Percentiles rank a stretch among this genome's conserved stretches.
Conservation (phyloP, 2,797 vertebrate species). For the Lindbergichthys nudifrons region DNA sequence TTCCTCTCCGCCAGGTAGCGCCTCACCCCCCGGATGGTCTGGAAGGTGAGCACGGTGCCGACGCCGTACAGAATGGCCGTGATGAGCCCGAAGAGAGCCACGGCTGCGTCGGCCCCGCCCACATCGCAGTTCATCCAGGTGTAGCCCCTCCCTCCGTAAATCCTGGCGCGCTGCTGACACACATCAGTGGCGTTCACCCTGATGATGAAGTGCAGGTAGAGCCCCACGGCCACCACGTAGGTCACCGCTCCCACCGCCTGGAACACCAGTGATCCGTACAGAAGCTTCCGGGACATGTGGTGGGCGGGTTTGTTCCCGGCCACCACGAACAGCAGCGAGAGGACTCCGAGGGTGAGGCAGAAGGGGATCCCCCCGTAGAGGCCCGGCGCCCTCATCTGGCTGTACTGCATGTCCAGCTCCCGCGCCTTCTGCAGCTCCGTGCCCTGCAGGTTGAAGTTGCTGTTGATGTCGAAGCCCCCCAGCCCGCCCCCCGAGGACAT, state of each 20-base stretch:
- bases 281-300: slow-evolving; percentile 75
- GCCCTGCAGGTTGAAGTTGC: slow-evolving; percentile 88
- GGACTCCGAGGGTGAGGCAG: slow-evolving; percentile 77
- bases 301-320: slow-evolving; percentile 86
- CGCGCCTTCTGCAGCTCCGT: slow-evolving; percentile 86
- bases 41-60: slow-evolving; percentile 82
- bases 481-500: slow-evolving; percentile 81
- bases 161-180: slow-evolving; percentile 85
- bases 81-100: slow-evolving; percentile 90
- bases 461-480: slow-evolving; percentile 83
- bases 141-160: slow-evolving; percentile 90
- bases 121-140: slow-evolving; percentile 95
- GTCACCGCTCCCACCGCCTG: slow-evolving; percentile 80
- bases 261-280: slow-evolving; percentile 85
- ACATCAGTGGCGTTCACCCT: slow-evolving; percentile 89
- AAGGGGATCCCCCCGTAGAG: slow-evolving; percentile 88
- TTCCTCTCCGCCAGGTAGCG: slow-evolving; percentile 65
- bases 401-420: slow-evolving; percentile 90
- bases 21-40: slow-evolving; percentile 78
- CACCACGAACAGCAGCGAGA: slow-evolving; percentile 88
- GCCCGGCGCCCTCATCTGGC: slow-evolving; percentile 90
- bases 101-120: slow-evolving; percentile 89
- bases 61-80: slow-evolving; percentile 87
- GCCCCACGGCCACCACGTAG: slow-evolving; percentile 87
- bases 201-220: slow-evolving; percentile 91